A percentile compares a stretch with the other conserved stretches of the same genome.
phyloP scores from a whole-genome alignment of 2,888 invertebrate genomes.

The Geotrupes spiniger region DNA sequence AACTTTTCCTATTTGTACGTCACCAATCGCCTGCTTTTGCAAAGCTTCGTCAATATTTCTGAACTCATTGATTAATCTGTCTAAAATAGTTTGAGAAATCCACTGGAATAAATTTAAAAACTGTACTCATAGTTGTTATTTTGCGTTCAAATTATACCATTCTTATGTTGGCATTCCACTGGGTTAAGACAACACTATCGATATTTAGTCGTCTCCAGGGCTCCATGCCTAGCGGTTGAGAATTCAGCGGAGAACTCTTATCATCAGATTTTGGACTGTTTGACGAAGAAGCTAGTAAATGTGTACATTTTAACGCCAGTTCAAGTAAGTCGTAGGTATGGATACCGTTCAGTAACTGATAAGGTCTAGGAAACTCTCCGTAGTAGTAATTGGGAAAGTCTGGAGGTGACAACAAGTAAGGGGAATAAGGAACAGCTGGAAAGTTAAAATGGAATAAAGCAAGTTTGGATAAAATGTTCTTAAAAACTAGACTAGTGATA shows the following conservation, averaged over 20 bases:
- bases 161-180: conserved; percentile 76
- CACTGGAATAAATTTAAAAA: conserved; percentile 57
- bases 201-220: conserved; percentile 65
- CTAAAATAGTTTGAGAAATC: conserved; percentile 80
- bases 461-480: background rate
- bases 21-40: conserved; percentile 65
- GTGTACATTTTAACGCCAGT: background rate
- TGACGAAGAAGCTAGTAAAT: conserved; percentile 11
- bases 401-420: background rate
- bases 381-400: conserved; percentile 20
- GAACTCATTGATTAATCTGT: conserved; percentile 72
- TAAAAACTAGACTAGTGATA: background rate
- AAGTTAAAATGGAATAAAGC: conserved; percentile 5
- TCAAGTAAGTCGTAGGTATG: background rate
- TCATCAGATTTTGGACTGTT: conserved; percentile 27
- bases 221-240: conserved; percentile 45
- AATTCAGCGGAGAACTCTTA: conserved; percentile 46
- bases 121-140: too few relatives aligned
- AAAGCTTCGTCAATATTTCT: conserved; percentile 68
- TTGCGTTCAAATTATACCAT: conserved; percentile 51
- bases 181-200: conserved; percentile 66
- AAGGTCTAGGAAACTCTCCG: conserved; percentile 5
- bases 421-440: background rate
- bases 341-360: background rate
- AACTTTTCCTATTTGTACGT: conserved; percentile 66